A percentile compares a stretch with the other conserved stretches of the same genome.
phyloP scores from a whole-genome alignment of 2,797 vertebrate genomes.

The Urophycis tenuis region DNA sequence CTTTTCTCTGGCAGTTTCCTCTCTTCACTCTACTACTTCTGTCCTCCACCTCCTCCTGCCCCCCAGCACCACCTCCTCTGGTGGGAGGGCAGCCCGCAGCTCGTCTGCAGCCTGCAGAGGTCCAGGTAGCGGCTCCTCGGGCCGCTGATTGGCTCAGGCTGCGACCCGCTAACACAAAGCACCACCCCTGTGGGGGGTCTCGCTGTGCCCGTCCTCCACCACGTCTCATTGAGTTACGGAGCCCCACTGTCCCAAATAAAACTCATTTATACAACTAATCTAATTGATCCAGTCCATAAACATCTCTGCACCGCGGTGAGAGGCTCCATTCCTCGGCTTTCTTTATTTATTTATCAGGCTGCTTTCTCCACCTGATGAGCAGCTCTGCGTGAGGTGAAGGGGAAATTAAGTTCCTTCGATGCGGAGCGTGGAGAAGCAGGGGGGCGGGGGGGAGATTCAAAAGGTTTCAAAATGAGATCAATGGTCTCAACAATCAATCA shows the following conservation, averaged over 20 bases:
- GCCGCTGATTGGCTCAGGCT: conserved; percentile 67
- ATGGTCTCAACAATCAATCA: conserved; percentile 76
- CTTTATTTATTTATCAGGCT: conserved; percentile 72
- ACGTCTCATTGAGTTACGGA: conserved; percentile 93
- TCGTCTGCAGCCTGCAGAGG: conserved; percentile 37
- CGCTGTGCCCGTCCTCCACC: conserved; percentile 91
- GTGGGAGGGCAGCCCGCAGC: conserved; percentile 17
- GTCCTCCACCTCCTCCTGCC: background rate
- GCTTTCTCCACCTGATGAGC: conserved; percentile 63
- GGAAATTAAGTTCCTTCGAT: conserved; percentile 77
- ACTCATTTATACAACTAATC: no score
- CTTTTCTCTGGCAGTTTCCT: background rate
- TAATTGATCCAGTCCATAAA: conserved; percentile 91
- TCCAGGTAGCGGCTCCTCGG: conserved; percentile 37
- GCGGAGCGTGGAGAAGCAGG: conserved; percentile 51
- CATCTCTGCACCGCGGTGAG: conserved; percentile 69
- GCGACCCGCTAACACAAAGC: conserved; percentile 69
- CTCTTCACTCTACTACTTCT: background rate
- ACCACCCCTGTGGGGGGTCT: conserved; percentile 76
- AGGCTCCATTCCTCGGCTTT: conserved; percentile 56
- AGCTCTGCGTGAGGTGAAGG: conserved; percentile 63
- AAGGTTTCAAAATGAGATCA: conserved; percentile 79
- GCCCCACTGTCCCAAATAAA: conserved; percentile 93
- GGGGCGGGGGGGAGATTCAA: conserved; percentile 67
- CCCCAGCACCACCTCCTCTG: background rate